phyloP scores from a whole-genome alignment of 1,140 invertebrate genomes.

The Euwallacea fornicatus region DNA sequence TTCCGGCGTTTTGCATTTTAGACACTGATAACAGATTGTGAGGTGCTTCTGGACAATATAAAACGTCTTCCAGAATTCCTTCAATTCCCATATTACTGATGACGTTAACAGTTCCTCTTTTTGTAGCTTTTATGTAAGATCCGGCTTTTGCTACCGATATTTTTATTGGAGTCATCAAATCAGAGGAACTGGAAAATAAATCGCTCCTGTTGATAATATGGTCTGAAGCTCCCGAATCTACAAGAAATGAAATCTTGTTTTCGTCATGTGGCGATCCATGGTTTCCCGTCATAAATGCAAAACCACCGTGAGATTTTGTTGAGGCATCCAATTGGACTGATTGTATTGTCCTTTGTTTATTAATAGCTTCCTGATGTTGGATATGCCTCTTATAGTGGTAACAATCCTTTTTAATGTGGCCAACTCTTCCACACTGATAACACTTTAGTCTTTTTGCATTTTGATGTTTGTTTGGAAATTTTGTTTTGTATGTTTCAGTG shows the following conservation, averaged over 20 bases:
- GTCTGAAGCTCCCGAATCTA: conserved; percentile 7
- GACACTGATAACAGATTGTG: no score
- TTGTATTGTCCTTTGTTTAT: background rate
- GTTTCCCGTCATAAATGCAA: background rate
- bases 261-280: background rate
- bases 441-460: background rate
- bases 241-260: background rate
- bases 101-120: conserved; percentile 2
- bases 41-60: background rate
- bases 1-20: no score
- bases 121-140: background rate
- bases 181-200: background rate
- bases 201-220: background rate
- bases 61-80: conserved; percentile 12
- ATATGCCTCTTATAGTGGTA: background rate
- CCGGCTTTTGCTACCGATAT: background rate
- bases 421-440: background rate
- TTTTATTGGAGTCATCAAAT: background rate
- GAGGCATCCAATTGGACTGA: background rate
- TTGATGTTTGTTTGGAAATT: background rate
- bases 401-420: background rate
- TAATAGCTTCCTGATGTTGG: background rate
- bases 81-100: conserved; percentile 1
- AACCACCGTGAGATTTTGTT: background rate
- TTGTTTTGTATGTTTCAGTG: background rate